These are phyloP conservation scores for Semaprochilodus insignis DNA, from an alignment of 2,797 vertebrate species.

Conservation along the genomic window DNA sequence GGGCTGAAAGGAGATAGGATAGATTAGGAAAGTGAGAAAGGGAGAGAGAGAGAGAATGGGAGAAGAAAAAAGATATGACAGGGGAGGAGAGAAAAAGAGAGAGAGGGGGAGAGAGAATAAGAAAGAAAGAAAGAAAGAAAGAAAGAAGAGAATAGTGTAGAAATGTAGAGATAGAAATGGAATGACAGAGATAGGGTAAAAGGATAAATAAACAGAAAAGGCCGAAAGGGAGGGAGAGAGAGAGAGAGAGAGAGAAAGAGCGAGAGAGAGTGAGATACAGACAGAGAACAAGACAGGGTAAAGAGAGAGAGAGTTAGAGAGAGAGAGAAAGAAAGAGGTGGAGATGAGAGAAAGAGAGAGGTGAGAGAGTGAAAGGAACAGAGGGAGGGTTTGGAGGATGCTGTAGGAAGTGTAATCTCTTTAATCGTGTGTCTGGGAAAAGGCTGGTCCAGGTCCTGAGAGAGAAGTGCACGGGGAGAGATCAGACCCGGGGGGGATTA, in stretches of 20 bases:
- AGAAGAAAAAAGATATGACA: background rate
- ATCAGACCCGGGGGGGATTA: conserved; percentile 68
- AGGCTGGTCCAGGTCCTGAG: conserved; percentile 25
- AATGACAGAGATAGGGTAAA: background rate
- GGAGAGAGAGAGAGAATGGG: background rate
- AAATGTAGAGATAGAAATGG: background rate
- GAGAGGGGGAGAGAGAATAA: background rate
- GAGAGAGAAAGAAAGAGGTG: background rate
- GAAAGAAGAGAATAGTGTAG: too few species aligned
- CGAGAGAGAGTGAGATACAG: background rate
- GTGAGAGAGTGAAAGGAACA: background rate
- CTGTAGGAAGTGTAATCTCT: conserved; percentile 50
- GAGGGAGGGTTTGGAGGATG: conserved; percentile 30
- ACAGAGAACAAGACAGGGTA: background rate
- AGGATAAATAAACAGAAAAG: too few species aligned
- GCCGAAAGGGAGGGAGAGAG: background rate
- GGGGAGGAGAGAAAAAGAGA: conserved; percentile 2
- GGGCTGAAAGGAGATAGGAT: background rate
- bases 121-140: background rate
- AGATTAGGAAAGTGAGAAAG: background rate
- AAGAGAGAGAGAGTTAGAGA: background rate
- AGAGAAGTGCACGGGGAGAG: conserved; percentile 45
- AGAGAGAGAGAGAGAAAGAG: background rate
- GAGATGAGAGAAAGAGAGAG: conserved; percentile 9
- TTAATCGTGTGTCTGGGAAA: conserved; percentile 48